Base-by-base conservation (phyloP, 2,113 vertebrate species). In the Herpetotheres cachinnans region DNA sequence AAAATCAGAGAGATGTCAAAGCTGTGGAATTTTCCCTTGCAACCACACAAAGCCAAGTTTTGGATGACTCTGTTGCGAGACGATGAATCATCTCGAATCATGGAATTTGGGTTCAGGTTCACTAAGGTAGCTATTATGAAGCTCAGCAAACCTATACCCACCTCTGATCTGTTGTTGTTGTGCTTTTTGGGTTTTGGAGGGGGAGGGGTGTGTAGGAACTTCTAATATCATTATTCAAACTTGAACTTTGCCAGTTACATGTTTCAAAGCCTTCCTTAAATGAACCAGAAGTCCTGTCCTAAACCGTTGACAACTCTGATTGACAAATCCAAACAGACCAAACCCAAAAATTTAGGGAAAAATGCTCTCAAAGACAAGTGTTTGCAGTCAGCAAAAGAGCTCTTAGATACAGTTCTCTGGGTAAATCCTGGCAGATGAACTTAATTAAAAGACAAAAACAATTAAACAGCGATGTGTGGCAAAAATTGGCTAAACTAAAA, bases 1-100 rank as follows among this genome's bases (percentile, higher is more conserved):
- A 97, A 94, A 93, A 93, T 89, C 92, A 86, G 58, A 92, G 71
- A 90, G 50, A 92, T 96, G 95, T 95, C 96, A 97, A 97, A 97
- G 84, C 94, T 95, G 94, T 94, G 94, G 97, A 94, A 96, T 93
- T 95, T 96, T 96, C 78, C 93, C 50, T 93, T 94, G 54, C 78
- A 96, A 30, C 66, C 55, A 77, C 89, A 91, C 66, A 77, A 89
- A 13, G 78, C 86, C 91, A 87, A 94, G 74, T 82, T 91, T 95
- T 73, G 46, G 81, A 87, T 79, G 56, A 89, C 47, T 91, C 67
- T 59, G 26, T 73, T 95, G 65, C 0, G 5, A 96, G 93, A 94
- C 7, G 1, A 89, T 90, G 86, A 96, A 90, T 97, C 80, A 80
- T 73, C 65, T 90, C 83, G 69, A 87, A 66, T 90, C 92, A 91